These are phyloP conservation scores for Illadopsis cleaveri DNA, from an alignment of 2,113 vertebrate genomes.

Conservation along the genomic window DNA sequence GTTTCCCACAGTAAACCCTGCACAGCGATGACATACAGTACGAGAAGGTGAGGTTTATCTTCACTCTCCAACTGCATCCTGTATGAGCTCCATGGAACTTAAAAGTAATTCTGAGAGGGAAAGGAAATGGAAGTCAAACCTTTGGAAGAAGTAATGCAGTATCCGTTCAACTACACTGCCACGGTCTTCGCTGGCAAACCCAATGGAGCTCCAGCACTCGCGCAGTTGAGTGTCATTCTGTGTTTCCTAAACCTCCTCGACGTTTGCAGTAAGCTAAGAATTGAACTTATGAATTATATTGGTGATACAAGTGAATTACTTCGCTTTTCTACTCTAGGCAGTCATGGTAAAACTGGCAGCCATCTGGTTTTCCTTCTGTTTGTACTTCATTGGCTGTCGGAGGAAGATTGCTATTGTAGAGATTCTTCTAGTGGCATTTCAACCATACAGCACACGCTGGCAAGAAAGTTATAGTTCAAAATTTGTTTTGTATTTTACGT, in stretches of 20 bases:
- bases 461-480: neutral
- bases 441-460: neutral
- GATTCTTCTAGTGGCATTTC: neutral
- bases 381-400: neutral
- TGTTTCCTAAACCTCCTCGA: neutral
- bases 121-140: constrained; percentile 41
- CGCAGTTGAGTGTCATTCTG: neutral
- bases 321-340: neutral
- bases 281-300: neutral
- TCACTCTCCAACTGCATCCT: constrained; percentile 79
- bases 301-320: neutral
- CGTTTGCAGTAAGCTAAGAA: neutral
- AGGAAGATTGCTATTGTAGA: neutral
- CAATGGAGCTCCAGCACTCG: neutral
- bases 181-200: accelerated
- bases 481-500: neutral
- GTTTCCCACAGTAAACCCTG: constrained; percentile 76
- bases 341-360: neutral
- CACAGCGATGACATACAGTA: constrained; percentile 57
- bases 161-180: neutral
- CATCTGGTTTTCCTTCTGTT: neutral
- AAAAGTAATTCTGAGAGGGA: constrained; percentile 47
- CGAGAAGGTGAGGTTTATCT: constrained; percentile 78
- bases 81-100: constrained; percentile 55
- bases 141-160: neutral